These are phyloP conservation scores for Aphelenchoides besseyi DNA, from an alignment of 1,140 invertebrate species.

Conservation along the genomic window DNA sequence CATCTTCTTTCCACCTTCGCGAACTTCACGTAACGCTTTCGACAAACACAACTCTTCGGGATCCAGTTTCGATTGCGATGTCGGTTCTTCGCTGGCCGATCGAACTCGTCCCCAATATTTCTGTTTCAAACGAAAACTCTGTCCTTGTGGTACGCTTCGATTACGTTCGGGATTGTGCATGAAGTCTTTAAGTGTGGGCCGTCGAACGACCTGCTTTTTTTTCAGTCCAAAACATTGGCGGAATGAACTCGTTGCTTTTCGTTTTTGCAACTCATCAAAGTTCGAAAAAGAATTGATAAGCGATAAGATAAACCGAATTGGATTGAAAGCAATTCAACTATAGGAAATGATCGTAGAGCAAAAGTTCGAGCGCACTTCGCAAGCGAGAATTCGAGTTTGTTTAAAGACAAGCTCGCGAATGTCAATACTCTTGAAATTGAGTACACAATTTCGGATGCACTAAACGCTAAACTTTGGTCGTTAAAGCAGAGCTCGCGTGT, in stretches of 20 bases:
- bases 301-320: slow-evolving; percentile 1
- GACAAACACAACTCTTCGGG: background rate
- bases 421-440: too few relatives aligned
- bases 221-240: slow-evolving; percentile 38
- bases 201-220: slow-evolving; percentile 2
- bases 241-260: slow-evolving; percentile 11
- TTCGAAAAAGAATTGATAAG: slow-evolving; percentile 17
- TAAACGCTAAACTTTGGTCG: too few relatives aligned
- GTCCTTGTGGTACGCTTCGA: slow-evolving; percentile 14
- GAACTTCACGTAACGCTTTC: slow-evolving; percentile 9
- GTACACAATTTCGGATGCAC: too few relatives aligned
- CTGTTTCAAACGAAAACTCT: slow-evolving; percentile 43
- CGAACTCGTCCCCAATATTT: slow-evolving; percentile 52
- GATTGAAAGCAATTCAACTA: background rate
- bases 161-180: slow-evolving; percentile 10
- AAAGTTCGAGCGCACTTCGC: too few relatives aligned
- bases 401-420: too few relatives aligned
- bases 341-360: too few relatives aligned
- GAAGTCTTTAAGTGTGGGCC: slow-evolving; percentile 24
- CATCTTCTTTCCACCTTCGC: slow-evolving; percentile 34
- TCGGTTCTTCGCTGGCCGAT: slow-evolving; percentile 30
- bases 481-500: too few relatives aligned
- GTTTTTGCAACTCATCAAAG: slow-evolving; percentile 21
- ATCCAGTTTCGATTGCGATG: background rate
- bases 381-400: too few relatives aligned